Conservation (phyloP, 2,113 vertebrate genomes). For the Manacus vitellinus region DNA sequence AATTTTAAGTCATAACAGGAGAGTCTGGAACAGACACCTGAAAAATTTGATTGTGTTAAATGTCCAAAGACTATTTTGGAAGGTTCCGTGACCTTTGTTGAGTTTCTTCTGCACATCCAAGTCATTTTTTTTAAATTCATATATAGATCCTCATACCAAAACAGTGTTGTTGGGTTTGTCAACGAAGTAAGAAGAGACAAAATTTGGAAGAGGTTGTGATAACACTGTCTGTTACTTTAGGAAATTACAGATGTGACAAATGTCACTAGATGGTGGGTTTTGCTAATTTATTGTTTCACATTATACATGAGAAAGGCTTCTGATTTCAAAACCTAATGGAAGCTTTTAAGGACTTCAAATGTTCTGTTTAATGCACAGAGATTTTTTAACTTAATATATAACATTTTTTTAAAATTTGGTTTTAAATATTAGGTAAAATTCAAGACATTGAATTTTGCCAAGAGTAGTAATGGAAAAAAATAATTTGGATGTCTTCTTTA, state of each 20-base stretch:
- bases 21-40: not conserved
- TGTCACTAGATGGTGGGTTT: not conserved
- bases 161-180: not conserved
- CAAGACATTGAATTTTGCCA: not conserved
- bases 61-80: not conserved
- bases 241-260: not conserved
- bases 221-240: not conserved
- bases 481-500: not conserved
- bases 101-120: not conserved
- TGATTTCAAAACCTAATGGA: not conserved
- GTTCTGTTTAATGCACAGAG: not conserved
- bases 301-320: not conserved
- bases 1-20: not conserved
- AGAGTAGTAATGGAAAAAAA: not conserved
- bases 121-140: not conserved
- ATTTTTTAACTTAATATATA: not conserved
- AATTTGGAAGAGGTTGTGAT: not conserved
- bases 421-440: not conserved
- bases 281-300: not conserved
- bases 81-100: not conserved
- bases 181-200: not conserved
- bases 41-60: not conserved
- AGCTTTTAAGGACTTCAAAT: not conserved
- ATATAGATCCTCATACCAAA: not conserved
- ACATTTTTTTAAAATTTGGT: not conserved